Percentiles rank a stretch among this genome's conserved stretches.
These are phyloP conservation scores for Rhamnusium bicolor DNA, from an alignment of 2,888 invertebrate genomes.

Conservation along the genomic window DNA sequence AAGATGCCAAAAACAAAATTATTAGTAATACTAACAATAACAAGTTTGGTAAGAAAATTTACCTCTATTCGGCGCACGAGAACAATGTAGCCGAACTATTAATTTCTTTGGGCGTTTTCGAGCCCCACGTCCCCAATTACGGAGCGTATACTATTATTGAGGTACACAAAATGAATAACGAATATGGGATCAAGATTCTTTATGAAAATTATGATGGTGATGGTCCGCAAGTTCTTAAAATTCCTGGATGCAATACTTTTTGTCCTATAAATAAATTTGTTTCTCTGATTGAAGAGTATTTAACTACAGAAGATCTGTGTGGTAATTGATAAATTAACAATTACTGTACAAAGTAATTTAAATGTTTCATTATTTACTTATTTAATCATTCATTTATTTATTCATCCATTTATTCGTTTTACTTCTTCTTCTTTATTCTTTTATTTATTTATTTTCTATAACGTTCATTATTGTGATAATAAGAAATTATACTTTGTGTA, in stretches of 20 bases:
- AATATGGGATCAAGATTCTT: slow-evolving; percentile 56
- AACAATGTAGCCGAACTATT: slow-evolving; percentile 72
- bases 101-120: slow-evolving; percentile 69
- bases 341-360: neutral
- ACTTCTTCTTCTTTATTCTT: no score
- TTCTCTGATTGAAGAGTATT: slow-evolving; percentile 39
- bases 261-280: slow-evolving; percentile 50
- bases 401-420: no score
- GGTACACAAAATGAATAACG: slow-evolving; percentile 47
- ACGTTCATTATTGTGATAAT: no score
- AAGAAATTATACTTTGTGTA: no score
- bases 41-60: slow-evolving; percentile 50
- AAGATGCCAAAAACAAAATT: slow-evolving; percentile 49
- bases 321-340: slow-evolving; percentile 22
- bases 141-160: slow-evolving; percentile 52
- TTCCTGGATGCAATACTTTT: slow-evolving; percentile 52
- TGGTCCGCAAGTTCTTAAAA: slow-evolving; percentile 45
- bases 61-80: slow-evolving; percentile 73
- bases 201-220: slow-evolving; percentile 52
- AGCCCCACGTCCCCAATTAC: slow-evolving; percentile 64
- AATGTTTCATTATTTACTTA: neutral
- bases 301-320: slow-evolving; percentile 43
- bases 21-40: slow-evolving; percentile 11
- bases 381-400: no score
- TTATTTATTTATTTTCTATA: no score